A percentile compares a stretch with the other conserved stretches of the same genome.
phyloP scores from a whole-genome alignment of 2,888 invertebrate species.

The Marronus borbonicus region DNA sequence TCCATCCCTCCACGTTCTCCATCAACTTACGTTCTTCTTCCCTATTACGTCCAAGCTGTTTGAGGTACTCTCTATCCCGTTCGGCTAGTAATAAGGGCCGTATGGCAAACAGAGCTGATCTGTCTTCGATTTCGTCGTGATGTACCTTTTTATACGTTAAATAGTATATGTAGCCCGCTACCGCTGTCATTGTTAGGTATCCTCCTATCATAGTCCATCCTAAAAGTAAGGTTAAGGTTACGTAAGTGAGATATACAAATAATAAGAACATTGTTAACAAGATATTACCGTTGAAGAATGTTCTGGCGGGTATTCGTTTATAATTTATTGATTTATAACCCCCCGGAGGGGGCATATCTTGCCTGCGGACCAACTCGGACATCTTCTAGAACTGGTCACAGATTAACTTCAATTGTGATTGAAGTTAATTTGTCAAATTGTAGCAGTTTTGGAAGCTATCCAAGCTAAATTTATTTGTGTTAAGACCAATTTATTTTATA shows the following conservation, averaged over 20 bases:
- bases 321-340: conserved; percentile 88
- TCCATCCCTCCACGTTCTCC: conserved; percentile 93
- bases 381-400: conserved; percentile 53
- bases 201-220: conserved; percentile 78
- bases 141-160: conserved; percentile 73
- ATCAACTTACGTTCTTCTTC: conserved; percentile 90
- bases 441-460: no score
- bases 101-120: conserved; percentile 84
- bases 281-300: conserved; percentile 78
- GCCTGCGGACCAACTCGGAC: conserved; percentile 69
- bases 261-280: conserved; percentile 5
- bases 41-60: conserved; percentile 84
- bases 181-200: conserved; percentile 74
- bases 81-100: conserved; percentile 87
- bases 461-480: no score
- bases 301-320: conserved; percentile 81
- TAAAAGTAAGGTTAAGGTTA: conserved; percentile 64
- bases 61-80: conserved; percentile 86
- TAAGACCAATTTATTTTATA: no score
- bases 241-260: conserved; percentile 51
- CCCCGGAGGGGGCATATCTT: conserved; percentile 95
- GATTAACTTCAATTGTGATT: neutral
- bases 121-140: conserved; percentile 80
- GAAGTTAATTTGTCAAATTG: no score
- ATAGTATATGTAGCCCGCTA: conserved; percentile 75